phyloP scores from a whole-genome alignment of 2,113 vertebrate genomes.

The Cephalopholis sonnerati region DNA sequence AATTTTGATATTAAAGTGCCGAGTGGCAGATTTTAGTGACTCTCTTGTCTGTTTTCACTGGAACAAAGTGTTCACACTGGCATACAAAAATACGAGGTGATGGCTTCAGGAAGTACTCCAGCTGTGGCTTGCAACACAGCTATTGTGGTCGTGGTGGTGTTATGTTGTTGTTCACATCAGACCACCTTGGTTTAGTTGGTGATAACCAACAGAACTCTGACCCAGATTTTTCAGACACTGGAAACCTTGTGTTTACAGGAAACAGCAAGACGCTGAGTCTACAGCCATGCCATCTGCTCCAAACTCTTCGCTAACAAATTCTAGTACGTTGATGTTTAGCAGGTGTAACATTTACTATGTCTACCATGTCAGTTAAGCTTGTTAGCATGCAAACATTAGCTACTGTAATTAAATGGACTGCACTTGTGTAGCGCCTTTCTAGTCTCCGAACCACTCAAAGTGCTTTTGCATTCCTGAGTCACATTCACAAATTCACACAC shows the following conservation, averaged over 20 bases:
- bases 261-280: neutral
- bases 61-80: neutral
- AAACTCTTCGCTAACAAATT: neutral
- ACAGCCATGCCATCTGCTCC: neutral
- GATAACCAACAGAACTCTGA: neutral
- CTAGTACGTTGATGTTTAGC: neutral
- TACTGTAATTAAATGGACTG: too few species aligned
- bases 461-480: too few species aligned
- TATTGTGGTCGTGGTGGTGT: neutral
- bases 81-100: neutral
- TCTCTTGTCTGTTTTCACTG: neutral
- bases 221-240: neutral
- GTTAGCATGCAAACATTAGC: too few species aligned
- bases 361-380: too few species aligned
- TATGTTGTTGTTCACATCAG: fast-evolving
- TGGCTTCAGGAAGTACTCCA: neutral
- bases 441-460: too few species aligned
- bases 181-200: neutral
- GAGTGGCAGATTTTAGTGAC: neutral
- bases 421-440: too few species aligned
- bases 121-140: neutral
- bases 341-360: too few species aligned
- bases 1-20: constrained; percentile 61
- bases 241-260: neutral
- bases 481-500: too few species aligned